Percentiles rank a stretch among this genome's conserved stretches.
phyloP scores from a whole-genome alignment of 2,888 invertebrate species.

The Chrysina gloriosa region DNA sequence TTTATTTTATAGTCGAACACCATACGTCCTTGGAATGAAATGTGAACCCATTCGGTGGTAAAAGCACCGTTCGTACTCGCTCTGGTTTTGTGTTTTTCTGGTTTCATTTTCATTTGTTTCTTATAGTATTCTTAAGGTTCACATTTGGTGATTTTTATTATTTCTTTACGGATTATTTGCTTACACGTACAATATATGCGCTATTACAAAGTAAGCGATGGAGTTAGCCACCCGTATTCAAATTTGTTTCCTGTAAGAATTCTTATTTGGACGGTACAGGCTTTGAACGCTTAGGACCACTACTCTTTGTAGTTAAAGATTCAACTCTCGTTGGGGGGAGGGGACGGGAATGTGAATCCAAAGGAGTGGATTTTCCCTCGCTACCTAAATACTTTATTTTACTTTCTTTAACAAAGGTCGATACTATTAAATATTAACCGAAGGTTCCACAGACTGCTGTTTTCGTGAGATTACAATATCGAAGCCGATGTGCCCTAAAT shows the following conservation, averaged over 20 bases:
- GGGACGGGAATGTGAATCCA: too few species aligned
- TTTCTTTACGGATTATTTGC: slow-evolving; percentile 49
- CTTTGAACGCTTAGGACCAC: not conserved
- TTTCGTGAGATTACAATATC: too few species aligned
- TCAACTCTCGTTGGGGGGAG: too few species aligned
- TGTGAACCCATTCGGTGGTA: slow-evolving; percentile 25
- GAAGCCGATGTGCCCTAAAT: not conserved
- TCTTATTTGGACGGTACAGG: slow-evolving; percentile 17
- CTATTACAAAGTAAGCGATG: slow-evolving; percentile 57
- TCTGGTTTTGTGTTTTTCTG: slow-evolving; percentile 7
- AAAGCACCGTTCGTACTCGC: slow-evolving; percentile 2
- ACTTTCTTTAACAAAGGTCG: too few species aligned
- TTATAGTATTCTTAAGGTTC: slow-evolving; percentile 52
- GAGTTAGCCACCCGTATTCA: slow-evolving; percentile 54
- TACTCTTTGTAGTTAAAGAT: not conserved
- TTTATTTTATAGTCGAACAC: slow-evolving; percentile 59
- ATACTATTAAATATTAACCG: too few species aligned
- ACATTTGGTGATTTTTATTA: slow-evolving; percentile 53
- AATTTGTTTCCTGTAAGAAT: slow-evolving; percentile 49
- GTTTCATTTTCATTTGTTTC: slow-evolving; percentile 44
- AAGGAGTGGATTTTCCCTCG: too few species aligned
- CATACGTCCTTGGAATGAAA: slow-evolving; percentile 44
- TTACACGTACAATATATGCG: slow-evolving; percentile 60
- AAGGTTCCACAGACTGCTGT: too few species aligned
- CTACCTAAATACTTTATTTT: too few species aligned